These are phyloP conservation scores for Paedocypris sp. DNA, from an alignment of 2,113 vertebrate species.

Conservation along the genomic window DNA sequence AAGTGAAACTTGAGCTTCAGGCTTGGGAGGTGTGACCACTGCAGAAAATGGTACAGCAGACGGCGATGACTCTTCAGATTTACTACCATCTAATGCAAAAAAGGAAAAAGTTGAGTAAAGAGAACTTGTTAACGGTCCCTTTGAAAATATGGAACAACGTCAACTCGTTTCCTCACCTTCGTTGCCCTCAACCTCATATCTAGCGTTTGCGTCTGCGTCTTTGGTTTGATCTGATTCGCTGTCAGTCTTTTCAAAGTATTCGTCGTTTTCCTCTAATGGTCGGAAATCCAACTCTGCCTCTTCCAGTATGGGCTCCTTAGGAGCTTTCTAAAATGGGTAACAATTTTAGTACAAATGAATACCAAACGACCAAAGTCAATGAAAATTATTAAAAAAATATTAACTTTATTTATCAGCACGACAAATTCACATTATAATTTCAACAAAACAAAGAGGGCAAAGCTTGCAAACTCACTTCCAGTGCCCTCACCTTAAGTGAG, in stretches of 20 bases:
- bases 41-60: conserved; percentile 24
- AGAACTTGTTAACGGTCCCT: not conserved
- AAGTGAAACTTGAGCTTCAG: conserved; percentile 26
- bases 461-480: not conserved
- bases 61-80: conserved; percentile 40
- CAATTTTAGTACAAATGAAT: not conserved
- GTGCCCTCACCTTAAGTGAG: conserved; percentile 74
- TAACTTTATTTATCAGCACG: too few species aligned
- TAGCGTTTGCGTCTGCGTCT: conserved; percentile 66
- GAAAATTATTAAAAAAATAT: too few species aligned
- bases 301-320: conserved; percentile 92
- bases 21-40: conserved; percentile 32
- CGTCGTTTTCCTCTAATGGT: conserved; percentile 80
- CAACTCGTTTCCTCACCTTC: not conserved
- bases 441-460: not conserved
- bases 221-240: conserved; percentile 78
- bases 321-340: conserved; percentile 69
- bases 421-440: too few species aligned
- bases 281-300: conserved; percentile 92
- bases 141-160: not conserved
- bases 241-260: conserved; percentile 75
- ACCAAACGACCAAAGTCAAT: too few species aligned
- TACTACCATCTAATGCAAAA: conserved; percentile 34
- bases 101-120: not conserved
- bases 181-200: conserved; percentile 57